These are phyloP conservation scores for Epicampocera succincta DNA, from an alignment of 2,888 invertebrate species.

Conservation along the genomic window DNA sequence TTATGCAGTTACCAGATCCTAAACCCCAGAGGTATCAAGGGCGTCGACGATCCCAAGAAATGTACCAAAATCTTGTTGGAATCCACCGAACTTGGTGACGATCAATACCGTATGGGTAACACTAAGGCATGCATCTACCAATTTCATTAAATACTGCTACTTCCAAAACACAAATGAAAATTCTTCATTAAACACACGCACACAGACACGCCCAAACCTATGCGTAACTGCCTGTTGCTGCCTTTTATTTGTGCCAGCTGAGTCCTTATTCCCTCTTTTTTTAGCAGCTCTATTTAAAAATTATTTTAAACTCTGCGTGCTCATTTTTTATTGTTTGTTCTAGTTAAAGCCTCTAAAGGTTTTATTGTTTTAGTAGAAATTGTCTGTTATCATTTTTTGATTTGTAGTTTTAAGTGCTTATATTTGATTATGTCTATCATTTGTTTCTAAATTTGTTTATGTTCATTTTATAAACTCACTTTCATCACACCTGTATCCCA, in stretches of 20 bases:
- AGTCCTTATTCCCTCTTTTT: not conserved
- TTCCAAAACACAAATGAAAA: conserved; percentile 46
- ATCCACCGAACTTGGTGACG: conserved; percentile 91
- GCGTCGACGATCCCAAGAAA: conserved; percentile 90
- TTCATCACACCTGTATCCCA: conserved; percentile 3
- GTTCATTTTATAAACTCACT: conserved; percentile 34
- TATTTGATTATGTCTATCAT: conserved; percentile 13
- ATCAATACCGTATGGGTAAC: conserved; percentile 98
- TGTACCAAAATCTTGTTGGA: conserved; percentile 92
- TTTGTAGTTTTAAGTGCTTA: conserved; percentile 30
- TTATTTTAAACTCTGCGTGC: no score
- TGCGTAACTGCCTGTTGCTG: conserved; percentile 21
- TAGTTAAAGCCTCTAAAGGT: not conserved
- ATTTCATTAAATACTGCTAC: conserved; percentile 51
- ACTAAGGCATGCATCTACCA: conserved; percentile 92
- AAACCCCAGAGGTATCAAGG: conserved; percentile 93
- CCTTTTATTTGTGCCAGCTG: no score
- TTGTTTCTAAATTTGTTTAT: conserved; percentile 11
- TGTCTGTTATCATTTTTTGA: not conserved
- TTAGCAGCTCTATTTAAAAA: not conserved
- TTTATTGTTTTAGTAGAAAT: no score
- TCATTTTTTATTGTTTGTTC: not conserved
- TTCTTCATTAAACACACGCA: conserved; percentile 57
- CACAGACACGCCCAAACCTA: conserved; percentile 4
- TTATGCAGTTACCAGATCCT: conserved; percentile 96